Evolutionary conservation across 2,797 vertebrate genomes (phyloP).

Genomic region (Cossypha caffra): DNA sequence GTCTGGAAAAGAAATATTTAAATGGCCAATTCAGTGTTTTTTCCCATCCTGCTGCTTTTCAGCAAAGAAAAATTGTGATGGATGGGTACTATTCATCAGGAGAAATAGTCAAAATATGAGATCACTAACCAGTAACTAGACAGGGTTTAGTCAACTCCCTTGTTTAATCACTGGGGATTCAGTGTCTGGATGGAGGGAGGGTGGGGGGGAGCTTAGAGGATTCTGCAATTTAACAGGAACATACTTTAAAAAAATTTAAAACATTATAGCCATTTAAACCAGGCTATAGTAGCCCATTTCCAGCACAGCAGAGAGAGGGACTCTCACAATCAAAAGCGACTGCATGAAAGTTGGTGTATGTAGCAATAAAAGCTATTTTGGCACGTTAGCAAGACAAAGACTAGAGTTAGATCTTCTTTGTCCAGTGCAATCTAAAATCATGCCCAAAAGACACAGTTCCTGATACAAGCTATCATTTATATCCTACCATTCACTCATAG

Average conservation of each 20-base stretch:
- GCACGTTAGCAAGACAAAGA: not conserved
- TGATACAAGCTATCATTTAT: not conserved
- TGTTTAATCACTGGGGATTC: slow-evolving; percentile 26
- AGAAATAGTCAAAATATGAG: slow-evolving; percentile 57
- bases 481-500: not conserved
- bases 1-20: slow-evolving; percentile 44
- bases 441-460: not conserved
- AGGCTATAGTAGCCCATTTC: not conserved
- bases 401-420: not conserved
- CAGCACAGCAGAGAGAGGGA: not conserved
- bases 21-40: not conserved
- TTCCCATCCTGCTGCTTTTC: slow-evolving; percentile 13
- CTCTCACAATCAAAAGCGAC: not conserved
- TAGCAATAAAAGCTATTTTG: not conserved
- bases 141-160: slow-evolving; percentile 30
- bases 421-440: not conserved
- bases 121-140: slow-evolving; percentile 50
- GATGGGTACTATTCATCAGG: slow-evolving; percentile 18
- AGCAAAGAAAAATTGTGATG: slow-evolving; percentile 21
- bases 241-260: not conserved
- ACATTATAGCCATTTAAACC: not conserved
- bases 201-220: not conserved
- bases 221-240: not conserved
- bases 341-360: accelerated
- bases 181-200: not conserved